Evolutionary conservation across 2,888 invertebrate species (phyloP).

Genomic region (Caenorhabditis zanzibari): DNA sequence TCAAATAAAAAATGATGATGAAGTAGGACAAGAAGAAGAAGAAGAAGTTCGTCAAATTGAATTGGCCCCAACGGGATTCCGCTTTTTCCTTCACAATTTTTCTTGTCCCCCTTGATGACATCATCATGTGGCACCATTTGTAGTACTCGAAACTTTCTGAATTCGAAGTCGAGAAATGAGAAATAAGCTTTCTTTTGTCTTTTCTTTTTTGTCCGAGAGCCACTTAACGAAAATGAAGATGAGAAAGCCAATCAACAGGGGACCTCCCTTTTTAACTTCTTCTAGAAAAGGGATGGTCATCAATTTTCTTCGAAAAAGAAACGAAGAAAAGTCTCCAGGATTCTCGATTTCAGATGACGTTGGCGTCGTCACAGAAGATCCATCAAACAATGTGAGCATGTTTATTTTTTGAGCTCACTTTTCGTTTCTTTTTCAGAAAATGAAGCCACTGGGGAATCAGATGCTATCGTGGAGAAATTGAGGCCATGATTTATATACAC

Average conservation of each 20-base stretch:
- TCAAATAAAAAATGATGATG: constrained; percentile 6
- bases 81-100: background rate
- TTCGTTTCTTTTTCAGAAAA: constrained; percentile 2
- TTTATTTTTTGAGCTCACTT: constrained; percentile 25
- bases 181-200: constrained; percentile 7
- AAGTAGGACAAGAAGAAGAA: background rate
- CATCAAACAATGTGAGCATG: constrained; percentile 32
- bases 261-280: constrained; percentile 6
- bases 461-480: constrained; percentile 19
- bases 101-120: constrained; percentile 4
- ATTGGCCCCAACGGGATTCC: constrained; percentile 6
- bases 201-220: background rate
- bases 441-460: constrained; percentile 20
- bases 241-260: constrained; percentile 26
- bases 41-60: constrained; percentile 36
- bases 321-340: background rate
- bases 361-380: constrained; percentile 32
- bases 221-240: constrained; percentile 35
- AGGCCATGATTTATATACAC: constrained; percentile 41
- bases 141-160: constrained; percentile 13
- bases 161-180: constrained; percentile 13
- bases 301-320: constrained; percentile 22
- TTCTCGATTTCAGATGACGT: constrained; percentile 17
- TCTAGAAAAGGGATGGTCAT: constrained; percentile 18
- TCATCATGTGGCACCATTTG: constrained; percentile 25